Evolutionary conservation across 2,113 vertebrate species (phyloP).

Genomic region (Chamaea fasciata): DNA sequence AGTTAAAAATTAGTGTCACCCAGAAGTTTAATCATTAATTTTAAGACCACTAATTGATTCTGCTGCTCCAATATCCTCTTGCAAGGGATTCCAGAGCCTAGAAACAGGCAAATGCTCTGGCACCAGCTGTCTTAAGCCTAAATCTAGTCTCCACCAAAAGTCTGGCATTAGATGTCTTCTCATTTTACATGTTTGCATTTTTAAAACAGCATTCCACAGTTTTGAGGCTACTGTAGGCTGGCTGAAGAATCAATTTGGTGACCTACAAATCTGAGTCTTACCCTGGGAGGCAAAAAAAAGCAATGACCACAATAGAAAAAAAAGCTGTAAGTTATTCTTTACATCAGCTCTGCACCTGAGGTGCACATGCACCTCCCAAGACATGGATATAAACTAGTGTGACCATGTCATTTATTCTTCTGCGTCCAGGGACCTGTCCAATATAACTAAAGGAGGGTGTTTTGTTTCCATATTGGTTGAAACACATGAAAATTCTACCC

Average conservation of each 20-base stretch:
- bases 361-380: not conserved
- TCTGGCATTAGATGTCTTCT: constrained; percentile 38
- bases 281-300: not conserved
- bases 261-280: not conserved
- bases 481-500: not conserved
- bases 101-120: constrained; percentile 25
- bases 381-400: not conserved
- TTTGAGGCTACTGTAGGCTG: not conserved
- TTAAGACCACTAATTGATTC: constrained; percentile 37
- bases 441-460: not conserved
- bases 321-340: not conserved
- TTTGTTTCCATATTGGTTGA: not conserved
- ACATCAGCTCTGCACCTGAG: not conserved
- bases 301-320: not conserved
- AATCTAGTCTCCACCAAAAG: constrained; percentile 56
- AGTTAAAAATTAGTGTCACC: not conserved
- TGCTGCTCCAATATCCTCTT: constrained; percentile 24
- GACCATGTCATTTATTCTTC: not conserved
- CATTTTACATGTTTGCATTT: constrained; percentile 54
- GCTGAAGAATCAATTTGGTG: not conserved
- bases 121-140: constrained; percentile 62
- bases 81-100: constrained; percentile 37
- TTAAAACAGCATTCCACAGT: constrained; percentile 40
- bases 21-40: not conserved
- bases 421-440: not conserved